Base-by-base conservation (phyloP, 2,888 invertebrate species). In the Vesta saturnalis region DNA sequence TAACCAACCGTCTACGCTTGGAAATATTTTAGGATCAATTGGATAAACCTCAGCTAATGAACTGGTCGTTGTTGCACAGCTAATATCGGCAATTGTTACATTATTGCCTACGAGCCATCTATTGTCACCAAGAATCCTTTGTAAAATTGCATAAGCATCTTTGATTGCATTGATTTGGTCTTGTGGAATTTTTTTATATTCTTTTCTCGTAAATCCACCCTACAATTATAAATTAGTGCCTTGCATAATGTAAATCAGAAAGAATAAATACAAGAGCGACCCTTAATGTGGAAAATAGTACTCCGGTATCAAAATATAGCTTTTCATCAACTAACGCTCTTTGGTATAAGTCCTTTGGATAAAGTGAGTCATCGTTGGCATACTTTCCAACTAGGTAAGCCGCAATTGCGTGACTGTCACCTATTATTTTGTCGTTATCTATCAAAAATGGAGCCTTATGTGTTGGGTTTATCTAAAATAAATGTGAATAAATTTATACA, bases 361-460 rank as follows among this genome's bases (percentile, higher is more conserved):
- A 90, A 0, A 90, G 82, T 1, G 90, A 80, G 4, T 81, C 74
- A 75, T 87, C 86, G 72, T 83, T 80, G 65, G 82, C 85, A 72
- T 89, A 90, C 76, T 88, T 87, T 56, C 83, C 84, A 46, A 89
- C 88, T 55, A 91, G 80, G 76, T 90, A 90, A 0, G 86, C 78
- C 55, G 81, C 85, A 73, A 91, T 91, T 0, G 89, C 90, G 75
- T 90, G 90, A 68, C 91, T 91, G 77, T 92, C 91, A 82, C 83
- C 84, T 5, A 88, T 79, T 23, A 85, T 85, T 3, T 85, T 82
- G 12, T 86, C 83, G 65, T 86, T 85, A 54, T 87, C 87, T 52
- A 86, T 81, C 69, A 91, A 76, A 0, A 87, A 87, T 15, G 92
- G 92, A 14, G 92, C 87, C 73, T 89, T 86, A 72, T 88, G 87